Evolutionary conservation across 2,797 vertebrate species (phyloP).

Genomic region (Anabacerthia variegaticeps): DNA sequence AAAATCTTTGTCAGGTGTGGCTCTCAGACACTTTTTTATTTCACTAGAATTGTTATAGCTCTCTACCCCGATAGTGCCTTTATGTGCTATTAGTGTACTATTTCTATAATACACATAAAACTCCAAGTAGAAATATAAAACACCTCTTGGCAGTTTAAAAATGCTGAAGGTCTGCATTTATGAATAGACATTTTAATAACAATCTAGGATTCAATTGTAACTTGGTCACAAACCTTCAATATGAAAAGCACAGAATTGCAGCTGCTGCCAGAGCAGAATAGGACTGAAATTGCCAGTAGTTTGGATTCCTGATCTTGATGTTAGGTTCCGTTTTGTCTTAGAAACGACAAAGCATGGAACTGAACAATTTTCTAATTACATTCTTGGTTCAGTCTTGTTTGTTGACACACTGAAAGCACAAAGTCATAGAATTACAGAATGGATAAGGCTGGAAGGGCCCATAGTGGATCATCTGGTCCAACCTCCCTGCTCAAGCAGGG

Average conservation of each 20-base stretch:
- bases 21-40: constrained; percentile 1
- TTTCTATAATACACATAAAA: constrained; percentile 5
- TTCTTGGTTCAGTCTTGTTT: not conserved
- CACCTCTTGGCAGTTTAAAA: not conserved
- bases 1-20: not conserved
- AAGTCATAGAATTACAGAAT: not conserved
- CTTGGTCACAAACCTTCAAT: not conserved
- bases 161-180: constrained; percentile 4
- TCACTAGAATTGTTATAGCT: not conserved
- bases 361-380: not conserved
- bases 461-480: not conserved
- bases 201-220: not conserved
- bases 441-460: not conserved
- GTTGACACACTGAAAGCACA: not conserved
- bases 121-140: not conserved
- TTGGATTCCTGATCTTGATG: not conserved
- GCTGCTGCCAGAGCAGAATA: not conserved
- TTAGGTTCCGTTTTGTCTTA: not conserved
- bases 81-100: not conserved
- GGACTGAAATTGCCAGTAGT: not conserved
- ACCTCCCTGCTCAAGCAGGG: not conserved
- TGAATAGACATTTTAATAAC: constrained; percentile 13
- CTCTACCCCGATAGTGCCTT: not conserved
- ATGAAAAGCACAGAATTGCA: not conserved
- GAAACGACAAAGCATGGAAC: not conserved